These are phyloP conservation scores for Rhodeus uyekii DNA, from an alignment of 2,797 vertebrate genomes.

Conservation along the genomic window DNA sequence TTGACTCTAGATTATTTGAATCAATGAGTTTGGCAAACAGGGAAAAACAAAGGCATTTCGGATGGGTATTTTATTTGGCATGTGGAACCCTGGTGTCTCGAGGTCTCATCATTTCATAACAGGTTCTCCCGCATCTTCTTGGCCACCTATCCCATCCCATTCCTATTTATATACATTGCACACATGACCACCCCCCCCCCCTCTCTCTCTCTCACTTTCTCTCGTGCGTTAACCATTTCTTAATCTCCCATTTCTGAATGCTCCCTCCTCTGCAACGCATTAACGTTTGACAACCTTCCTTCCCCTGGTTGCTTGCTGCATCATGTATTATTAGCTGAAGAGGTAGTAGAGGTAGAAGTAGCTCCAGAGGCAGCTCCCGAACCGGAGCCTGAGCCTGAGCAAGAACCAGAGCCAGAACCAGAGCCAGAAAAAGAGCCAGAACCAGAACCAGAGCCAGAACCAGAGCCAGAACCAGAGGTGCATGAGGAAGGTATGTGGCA, in stretches of 20 bases:
- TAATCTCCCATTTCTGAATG: slow-evolving; percentile 67
- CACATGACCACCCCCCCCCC: slow-evolving; percentile 49
- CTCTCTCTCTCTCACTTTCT: slow-evolving; percentile 35
- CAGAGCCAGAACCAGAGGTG: slow-evolving; percentile 46
- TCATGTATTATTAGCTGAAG: slow-evolving; percentile 84
- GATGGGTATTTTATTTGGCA: neutral
- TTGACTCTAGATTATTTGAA: slow-evolving; percentile 56
- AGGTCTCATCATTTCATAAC: slow-evolving; percentile 16
- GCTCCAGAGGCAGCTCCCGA: slow-evolving; percentile 80
- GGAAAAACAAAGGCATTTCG: slow-evolving; percentile 57
- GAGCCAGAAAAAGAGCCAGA: slow-evolving; percentile 62
- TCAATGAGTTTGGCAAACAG: slow-evolving; percentile 45
- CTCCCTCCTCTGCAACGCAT: slow-evolving; percentile 71
- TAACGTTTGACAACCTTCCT: slow-evolving; percentile 70
- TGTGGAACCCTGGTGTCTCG: neutral
- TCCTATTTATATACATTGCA: slow-evolving; percentile 44
- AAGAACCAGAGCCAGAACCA: slow-evolving; percentile 69
- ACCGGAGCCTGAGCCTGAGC: slow-evolving; percentile 71
- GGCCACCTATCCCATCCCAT: slow-evolving; percentile 47
- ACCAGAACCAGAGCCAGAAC: slow-evolving; percentile 37
- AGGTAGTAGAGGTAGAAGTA: slow-evolving; percentile 84
- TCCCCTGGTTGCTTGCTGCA: slow-evolving; percentile 75
- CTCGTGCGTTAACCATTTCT: slow-evolving; percentile 28
- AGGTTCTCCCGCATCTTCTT: slow-evolving; percentile 45
- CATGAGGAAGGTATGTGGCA: slow-evolving; percentile 84